phyloP scores from a whole-genome alignment of 2,797 vertebrate genomes.

The Enteromius argenteus region DNA sequence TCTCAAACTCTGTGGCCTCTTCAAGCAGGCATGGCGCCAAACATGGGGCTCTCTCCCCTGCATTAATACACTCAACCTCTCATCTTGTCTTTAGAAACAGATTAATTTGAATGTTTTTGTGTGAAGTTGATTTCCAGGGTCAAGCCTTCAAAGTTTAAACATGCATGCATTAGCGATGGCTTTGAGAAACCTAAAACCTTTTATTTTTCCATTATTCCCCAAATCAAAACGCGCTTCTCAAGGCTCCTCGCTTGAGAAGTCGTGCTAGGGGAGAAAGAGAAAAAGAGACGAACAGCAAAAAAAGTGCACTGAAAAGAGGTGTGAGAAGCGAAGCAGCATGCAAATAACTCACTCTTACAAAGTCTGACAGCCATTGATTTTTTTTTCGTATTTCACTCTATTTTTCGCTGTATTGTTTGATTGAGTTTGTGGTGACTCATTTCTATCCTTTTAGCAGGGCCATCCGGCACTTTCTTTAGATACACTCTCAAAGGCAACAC shows the following conservation, averaged over 20 bases:
- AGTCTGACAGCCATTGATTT: slow-evolving; percentile 57
- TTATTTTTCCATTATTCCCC: slow-evolving; percentile 33
- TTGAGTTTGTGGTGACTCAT: slow-evolving; percentile 54
- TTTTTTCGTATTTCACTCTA: slow-evolving; percentile 32
- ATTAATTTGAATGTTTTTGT: slow-evolving; percentile 25
- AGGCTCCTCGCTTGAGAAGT: slow-evolving; percentile 15
- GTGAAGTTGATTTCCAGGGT: slow-evolving; percentile 20
- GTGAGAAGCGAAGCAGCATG: slow-evolving; percentile 32
- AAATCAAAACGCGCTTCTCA: slow-evolving; percentile 25
- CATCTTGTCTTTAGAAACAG: slow-evolving; percentile 29
- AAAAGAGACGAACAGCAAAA: slow-evolving; percentile 10
- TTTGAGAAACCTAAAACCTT: slow-evolving; percentile 12
- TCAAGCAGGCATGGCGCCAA: slow-evolving; percentile 26
- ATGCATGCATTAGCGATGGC: slow-evolving; percentile 40
- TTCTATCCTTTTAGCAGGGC: slow-evolving; percentile 51
- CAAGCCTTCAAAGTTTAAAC: slow-evolving; percentile 15
- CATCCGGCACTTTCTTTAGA: slow-evolving; percentile 53
- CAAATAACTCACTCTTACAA: slow-evolving; percentile 49
- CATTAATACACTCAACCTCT: slow-evolving; percentile 31
- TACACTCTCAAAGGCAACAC: slow-evolving; percentile 51
- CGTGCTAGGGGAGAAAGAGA: slow-evolving; percentile 14
- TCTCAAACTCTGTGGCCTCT: slow-evolving; percentile 37
- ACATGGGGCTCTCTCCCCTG: neutral
- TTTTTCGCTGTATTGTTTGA: slow-evolving; percentile 58
- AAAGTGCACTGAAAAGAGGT: slow-evolving; percentile 35